Conservation (phyloP, 64 coral and sea anemone species). For the Acropora tenuis region DNA sequence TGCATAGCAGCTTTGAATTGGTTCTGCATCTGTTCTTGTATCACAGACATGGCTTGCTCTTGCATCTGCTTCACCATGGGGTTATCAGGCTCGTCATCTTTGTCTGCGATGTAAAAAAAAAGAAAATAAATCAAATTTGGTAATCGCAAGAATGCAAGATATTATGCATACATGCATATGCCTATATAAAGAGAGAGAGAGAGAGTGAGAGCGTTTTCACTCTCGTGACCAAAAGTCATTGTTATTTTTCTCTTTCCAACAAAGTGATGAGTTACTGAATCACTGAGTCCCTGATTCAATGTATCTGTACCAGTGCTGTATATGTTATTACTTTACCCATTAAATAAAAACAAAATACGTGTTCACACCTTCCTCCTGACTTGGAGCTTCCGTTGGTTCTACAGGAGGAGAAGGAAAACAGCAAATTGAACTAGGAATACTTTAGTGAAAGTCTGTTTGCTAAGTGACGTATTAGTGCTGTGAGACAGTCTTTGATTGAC, state of each 20-base stretch:
- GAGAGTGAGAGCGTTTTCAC: no score
- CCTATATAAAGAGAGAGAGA: no score
- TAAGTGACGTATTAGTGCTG: no score
- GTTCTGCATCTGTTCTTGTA: constrained; percentile 55
- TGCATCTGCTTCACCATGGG: constrained; percentile 68
- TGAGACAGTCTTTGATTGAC: no score
- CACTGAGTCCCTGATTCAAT: no score
- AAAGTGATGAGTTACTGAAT: no score
- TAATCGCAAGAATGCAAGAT: background rate
- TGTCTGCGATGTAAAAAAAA: background rate
- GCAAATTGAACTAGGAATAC: background rate
- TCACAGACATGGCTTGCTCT: constrained; percentile 73
- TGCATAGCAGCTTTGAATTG: constrained; percentile 49
- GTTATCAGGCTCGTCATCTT: constrained; percentile 43
- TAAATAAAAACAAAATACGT: background rate
- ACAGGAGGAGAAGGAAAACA: background rate
- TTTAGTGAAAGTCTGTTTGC: background rate
- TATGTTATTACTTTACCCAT: background rate
- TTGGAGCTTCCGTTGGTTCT: constrained; percentile 6
- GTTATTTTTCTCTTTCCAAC: no score
- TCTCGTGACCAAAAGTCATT: no score
- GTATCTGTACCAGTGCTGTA: no score
- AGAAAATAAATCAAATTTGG: background rate
- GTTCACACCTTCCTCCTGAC: background rate
- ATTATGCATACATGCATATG: no score